Percentiles rank a stretch among this genome's conserved stretches.
These are phyloP conservation scores for Dysmachus trigonus DNA, from an alignment of 2,888 invertebrate species.

Conservation along the genomic window DNA sequence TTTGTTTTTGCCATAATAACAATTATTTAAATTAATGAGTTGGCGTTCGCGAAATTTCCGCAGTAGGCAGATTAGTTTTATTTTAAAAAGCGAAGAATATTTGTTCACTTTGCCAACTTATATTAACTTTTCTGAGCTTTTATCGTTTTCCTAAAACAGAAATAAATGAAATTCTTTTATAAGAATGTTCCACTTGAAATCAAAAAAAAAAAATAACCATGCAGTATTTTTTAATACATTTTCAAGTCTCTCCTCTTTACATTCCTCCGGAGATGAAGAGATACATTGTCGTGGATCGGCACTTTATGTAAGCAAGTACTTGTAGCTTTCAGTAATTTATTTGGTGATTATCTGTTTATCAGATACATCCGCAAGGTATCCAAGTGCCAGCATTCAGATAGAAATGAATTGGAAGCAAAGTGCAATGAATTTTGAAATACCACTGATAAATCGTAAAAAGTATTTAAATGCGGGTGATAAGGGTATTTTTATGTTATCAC, in stretches of 20 bases:
- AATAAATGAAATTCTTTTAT: neutral
- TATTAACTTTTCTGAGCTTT: neutral
- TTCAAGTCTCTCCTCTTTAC: neutral
- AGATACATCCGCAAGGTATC: neutral
- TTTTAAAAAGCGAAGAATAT: neutral
- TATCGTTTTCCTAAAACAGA: neutral
- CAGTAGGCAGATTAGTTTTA: neutral
- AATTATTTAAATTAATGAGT: neutral
- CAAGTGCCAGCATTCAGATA: neutral
- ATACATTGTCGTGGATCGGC: neutral
- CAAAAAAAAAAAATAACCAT: neutral
- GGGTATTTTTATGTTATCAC: conserved; percentile 13
- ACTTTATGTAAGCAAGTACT: neutral
- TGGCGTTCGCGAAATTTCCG: neutral
- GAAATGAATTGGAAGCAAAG: neutral
- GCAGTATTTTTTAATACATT: neutral
- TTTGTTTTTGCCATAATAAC: neutral
- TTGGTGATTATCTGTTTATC: neutral
- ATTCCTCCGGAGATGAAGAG: neutral
- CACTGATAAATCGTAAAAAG: neutral
- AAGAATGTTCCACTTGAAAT: neutral
- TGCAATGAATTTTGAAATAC: neutral
- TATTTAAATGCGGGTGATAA: conserved; percentile 7
- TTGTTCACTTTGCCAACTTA: neutral
- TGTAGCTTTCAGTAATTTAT: neutral